These are phyloP conservation scores for Sycophaga agraensis DNA, from an alignment of 1,140 invertebrate genomes.

Conservation along the genomic window DNA sequence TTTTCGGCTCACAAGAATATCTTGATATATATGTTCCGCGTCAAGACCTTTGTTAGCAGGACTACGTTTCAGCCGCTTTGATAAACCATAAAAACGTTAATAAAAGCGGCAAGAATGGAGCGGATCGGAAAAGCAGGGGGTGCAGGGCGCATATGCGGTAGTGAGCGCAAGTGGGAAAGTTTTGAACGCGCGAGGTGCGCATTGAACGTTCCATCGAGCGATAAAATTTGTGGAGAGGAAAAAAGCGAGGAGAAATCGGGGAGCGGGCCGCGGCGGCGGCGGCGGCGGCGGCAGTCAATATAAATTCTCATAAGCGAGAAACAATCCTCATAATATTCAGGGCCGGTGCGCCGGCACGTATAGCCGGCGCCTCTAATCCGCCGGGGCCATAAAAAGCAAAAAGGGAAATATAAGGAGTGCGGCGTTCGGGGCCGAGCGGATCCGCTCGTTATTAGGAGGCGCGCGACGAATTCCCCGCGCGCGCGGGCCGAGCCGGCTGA, in stretches of 20 bases:
- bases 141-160: too few species aligned
- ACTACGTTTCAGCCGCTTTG: too few species aligned
- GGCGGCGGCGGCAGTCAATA: not conserved
- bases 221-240: too few species aligned
- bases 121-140: too few species aligned
- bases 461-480: not conserved
- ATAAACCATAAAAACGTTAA: too few species aligned
- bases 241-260: not conserved
- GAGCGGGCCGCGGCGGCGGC: not conserved
- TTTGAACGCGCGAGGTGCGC: too few species aligned
- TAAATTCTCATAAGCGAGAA: constrained; percentile 4
- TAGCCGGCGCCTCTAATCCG: not conserved
- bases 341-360: not conserved
- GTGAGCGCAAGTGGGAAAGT: too few species aligned
- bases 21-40: too few species aligned
- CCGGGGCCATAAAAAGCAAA: not conserved
- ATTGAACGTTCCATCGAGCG: too few species aligned
- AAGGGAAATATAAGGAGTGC: not conserved
- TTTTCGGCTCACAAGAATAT: too few species aligned
- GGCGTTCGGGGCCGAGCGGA: not conserved
- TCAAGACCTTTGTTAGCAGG: too few species aligned
- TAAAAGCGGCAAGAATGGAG: too few species aligned
- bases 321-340: not conserved
- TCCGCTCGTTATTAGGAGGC: not conserved
- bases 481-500: not conserved